Evolutionary conservation across 2,888 invertebrate species (phyloP).

Genomic region (Hemithea aestivaria): DNA sequence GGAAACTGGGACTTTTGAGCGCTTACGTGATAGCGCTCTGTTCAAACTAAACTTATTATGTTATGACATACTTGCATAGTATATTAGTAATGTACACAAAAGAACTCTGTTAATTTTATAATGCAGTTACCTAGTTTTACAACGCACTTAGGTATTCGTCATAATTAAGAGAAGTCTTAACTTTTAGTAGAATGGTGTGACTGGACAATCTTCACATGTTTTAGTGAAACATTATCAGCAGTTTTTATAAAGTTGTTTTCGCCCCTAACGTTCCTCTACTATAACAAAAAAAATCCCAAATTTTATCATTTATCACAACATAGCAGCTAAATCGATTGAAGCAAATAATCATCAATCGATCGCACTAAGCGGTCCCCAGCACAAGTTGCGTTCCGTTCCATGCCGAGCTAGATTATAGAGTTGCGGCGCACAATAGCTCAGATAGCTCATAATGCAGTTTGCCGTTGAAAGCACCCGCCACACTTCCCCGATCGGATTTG

Average conservation of each 20-base stretch:
- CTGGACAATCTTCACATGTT: too few relatives aligned
- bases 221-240: too few relatives aligned
- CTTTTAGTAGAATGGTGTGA: too few relatives aligned
- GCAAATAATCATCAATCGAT: constrained; percentile 4
- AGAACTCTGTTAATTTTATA: too few relatives aligned
- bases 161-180: too few relatives aligned
- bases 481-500: constrained; percentile 76
- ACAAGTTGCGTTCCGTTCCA: constrained; percentile 35
- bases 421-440: constrained; percentile 58
- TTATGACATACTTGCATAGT: too few relatives aligned
- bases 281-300: not conserved
- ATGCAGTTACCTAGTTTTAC: too few relatives aligned
- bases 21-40: not conserved
- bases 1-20: constrained; percentile 7
- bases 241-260: too few relatives aligned
- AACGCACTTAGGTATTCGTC: too few relatives aligned
- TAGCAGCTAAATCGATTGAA: constrained; percentile 6
- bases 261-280: too few relatives aligned
- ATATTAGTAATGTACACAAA: too few relatives aligned
- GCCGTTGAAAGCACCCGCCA: constrained; percentile 70
- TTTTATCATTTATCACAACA: constrained; percentile 1
- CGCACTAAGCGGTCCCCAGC: constrained; percentile 12
- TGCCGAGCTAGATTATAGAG: constrained; percentile 53
- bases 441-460: constrained; percentile 77
- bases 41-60: too few relatives aligned